Percentiles rank a stretch among this genome's conserved stretches.
These are phyloP conservation scores for Eulithis prunata DNA, from an alignment of 2,888 invertebrate genomes.

Conservation along the genomic window DNA sequence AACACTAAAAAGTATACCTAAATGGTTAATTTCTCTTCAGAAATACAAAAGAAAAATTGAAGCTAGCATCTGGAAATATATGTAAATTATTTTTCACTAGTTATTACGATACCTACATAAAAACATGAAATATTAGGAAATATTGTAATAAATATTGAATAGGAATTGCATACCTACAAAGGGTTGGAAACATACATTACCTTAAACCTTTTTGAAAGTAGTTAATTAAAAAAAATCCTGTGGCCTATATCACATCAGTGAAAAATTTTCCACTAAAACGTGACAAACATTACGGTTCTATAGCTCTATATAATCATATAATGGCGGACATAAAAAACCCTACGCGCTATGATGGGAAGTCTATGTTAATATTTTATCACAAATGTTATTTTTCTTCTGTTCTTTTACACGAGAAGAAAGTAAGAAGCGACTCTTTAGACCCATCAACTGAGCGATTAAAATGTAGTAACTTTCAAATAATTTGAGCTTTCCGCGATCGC, in stretches of 20 bases:
- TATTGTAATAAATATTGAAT: too few species aligned
- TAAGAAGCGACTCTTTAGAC: slow-evolving; percentile 9
- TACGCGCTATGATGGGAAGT: slow-evolving; percentile 29
- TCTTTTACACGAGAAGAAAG: slow-evolving; percentile 23
- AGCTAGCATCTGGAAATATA: too few species aligned
- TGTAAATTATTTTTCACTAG: too few species aligned
- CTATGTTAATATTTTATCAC: slow-evolving; percentile 32
- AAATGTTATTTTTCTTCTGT: slow-evolving; percentile 24
- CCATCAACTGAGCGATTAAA: slow-evolving; percentile 13
- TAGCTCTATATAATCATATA: slow-evolving; percentile 37
- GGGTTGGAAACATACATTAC: too few species aligned
- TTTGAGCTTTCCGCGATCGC: slow-evolving; percentile 2
- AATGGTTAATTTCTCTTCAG: too few species aligned
- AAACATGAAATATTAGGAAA: too few species aligned
- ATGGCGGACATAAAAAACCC: slow-evolving; percentile 35
- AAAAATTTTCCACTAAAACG: background rate
- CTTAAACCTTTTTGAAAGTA: too few species aligned
- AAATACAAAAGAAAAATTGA: too few species aligned
- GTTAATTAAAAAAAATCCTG: too few species aligned
- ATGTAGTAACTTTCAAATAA: slow-evolving; percentile 12
- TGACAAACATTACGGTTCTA: slow-evolving; percentile 25
- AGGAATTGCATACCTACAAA: too few species aligned
- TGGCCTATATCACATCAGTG: background rate
- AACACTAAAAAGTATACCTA: too few species aligned
- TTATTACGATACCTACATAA: too few species aligned